Base-by-base conservation (phyloP, 2,113 vertebrate species). In the Burhinus oedicnemus region DNA sequence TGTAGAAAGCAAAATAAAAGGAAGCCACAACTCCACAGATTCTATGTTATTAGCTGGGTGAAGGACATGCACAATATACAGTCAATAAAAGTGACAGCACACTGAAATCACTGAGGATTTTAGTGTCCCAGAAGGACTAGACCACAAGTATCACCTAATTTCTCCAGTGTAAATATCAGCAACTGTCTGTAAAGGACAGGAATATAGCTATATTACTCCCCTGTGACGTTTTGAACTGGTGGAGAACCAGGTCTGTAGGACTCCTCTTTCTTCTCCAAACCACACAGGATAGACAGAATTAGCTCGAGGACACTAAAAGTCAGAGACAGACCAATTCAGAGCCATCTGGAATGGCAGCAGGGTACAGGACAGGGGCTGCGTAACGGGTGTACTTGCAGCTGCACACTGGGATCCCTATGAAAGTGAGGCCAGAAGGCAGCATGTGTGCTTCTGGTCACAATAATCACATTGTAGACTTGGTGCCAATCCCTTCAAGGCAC, bases 1-100 rank as follows among this genome's bases (percentile, higher is more conserved):
- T 12, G 13, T 25, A 79, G 87, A 65, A 76, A 65, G 34, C 36
- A 74, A 94, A 94, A 94, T 22, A 76, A 89, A 89, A 90, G 54
- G 42, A 83, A 87, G 15, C 3, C 32, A 70, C 9, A 78, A 72
- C 15, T 47, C 29, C 36, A 75, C 11, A 84, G 27, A 78, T 75
- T 40, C 42, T 64, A 34, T 68, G 22, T 82, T 55, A 65, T 32
- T 65, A 94, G 38, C 38, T 49, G 47, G 8, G 22, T 58, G 87
- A 94, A 87, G 70, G 66, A 76, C 81, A 91, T 12, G 5, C 0
- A 6, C 45, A 62, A 47, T 45, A 34, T 6, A 54, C 8, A 55
- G 77, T 83, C 58, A 90, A 76, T 51, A 74, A 54, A 95, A 91
- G 66, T 40, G 61, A 79, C 21, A 87, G 25, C 34, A 79, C 6